Conservation (phyloP, 1,140 invertebrate genomes). For the Cepaea nemoralis region DNA sequence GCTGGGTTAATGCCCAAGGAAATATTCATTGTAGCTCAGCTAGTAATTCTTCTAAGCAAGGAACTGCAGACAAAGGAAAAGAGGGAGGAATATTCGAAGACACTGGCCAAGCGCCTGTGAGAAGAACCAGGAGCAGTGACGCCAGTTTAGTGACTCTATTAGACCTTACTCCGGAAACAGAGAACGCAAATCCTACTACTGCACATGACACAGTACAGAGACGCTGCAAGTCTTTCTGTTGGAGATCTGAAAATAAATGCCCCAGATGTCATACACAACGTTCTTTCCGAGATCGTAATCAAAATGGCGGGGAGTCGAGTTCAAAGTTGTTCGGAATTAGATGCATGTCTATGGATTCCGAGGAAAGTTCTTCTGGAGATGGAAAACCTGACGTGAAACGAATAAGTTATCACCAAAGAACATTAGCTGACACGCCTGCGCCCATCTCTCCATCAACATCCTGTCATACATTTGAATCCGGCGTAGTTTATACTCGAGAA, state of each 20-base stretch:
- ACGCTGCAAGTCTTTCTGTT: slow-evolving; percentile 11
- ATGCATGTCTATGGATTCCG: slow-evolving; percentile 27
- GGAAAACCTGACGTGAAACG: not conserved
- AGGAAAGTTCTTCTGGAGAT: slow-evolving; percentile 26
- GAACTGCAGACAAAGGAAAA: not conserved
- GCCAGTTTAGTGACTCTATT: not conserved
- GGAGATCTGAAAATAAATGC: slow-evolving; percentile 9
- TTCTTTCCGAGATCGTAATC: not conserved
- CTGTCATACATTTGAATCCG: slow-evolving; percentile 7
- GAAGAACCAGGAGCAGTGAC: slow-evolving; percentile 19
- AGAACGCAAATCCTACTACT: not conserved
- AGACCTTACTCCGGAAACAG: not conserved
- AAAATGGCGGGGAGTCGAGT: not conserved
- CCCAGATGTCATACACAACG: not conserved
- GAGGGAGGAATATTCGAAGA: not conserved
- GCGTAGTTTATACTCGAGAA: not conserved
- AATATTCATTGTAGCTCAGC: not conserved
- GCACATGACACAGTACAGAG: not conserved
- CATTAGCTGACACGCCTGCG: not conserved
- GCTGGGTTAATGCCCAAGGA: not conserved
- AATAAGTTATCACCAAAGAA: not conserved
- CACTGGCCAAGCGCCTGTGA: not conserved
- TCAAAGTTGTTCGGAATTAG: not conserved
- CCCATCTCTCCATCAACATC: not conserved
- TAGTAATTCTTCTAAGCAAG: not conserved